These are phyloP conservation scores for Nasonia longicornis DNA, from an alignment of 1,140 invertebrate species.

Conservation along the genomic window DNA sequence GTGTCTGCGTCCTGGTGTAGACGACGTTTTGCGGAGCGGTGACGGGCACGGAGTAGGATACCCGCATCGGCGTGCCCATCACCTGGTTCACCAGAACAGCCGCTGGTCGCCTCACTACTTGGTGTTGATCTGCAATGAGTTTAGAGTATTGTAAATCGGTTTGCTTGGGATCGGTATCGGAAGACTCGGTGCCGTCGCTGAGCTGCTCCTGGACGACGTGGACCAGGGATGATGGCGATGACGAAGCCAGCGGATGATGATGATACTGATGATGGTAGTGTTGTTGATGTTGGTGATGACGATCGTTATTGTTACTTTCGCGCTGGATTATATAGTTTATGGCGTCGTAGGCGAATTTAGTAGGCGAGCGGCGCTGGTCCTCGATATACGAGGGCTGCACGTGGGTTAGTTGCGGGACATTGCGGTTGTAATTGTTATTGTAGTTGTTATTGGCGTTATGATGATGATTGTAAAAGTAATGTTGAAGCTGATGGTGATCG, in stretches of 20 bases:
- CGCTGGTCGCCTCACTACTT: slow-evolving; percentile 48
- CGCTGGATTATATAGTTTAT: slow-evolving; percentile 29
- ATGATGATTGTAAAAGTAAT: slow-evolving; percentile 38
- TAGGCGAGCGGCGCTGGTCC: slow-evolving; percentile 25
- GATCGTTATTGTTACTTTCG: slow-evolving; percentile 26
- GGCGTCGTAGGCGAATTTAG: slow-evolving; percentile 18
- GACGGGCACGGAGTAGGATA: slow-evolving; percentile 53
- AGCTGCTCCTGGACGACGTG: slow-evolving; percentile 39
- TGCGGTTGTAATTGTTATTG: slow-evolving; percentile 29
- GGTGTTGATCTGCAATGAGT: slow-evolving; percentile 65
- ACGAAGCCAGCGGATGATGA: not conserved
- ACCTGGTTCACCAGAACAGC: slow-evolving; percentile 57
- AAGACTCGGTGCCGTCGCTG: slow-evolving; percentile 49
- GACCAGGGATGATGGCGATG: slow-evolving; percentile 41
- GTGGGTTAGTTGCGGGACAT: slow-evolving; percentile 51
- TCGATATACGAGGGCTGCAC: slow-evolving; percentile 49
- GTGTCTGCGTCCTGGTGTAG: slow-evolving; percentile 54
- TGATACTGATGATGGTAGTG: slow-evolving; percentile 1
- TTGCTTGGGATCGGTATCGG: slow-evolving; percentile 49
- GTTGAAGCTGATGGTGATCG: slow-evolving; percentile 44
- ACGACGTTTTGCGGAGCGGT: slow-evolving; percentile 53
- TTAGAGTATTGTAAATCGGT: slow-evolving; percentile 58
- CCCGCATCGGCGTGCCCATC: slow-evolving; percentile 48
- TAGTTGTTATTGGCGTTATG: not conserved
- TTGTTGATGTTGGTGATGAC: slow-evolving; percentile 22